Conservation (phyloP, 1,140 invertebrate genomes). For the Brachystomella parvula region DNA sequence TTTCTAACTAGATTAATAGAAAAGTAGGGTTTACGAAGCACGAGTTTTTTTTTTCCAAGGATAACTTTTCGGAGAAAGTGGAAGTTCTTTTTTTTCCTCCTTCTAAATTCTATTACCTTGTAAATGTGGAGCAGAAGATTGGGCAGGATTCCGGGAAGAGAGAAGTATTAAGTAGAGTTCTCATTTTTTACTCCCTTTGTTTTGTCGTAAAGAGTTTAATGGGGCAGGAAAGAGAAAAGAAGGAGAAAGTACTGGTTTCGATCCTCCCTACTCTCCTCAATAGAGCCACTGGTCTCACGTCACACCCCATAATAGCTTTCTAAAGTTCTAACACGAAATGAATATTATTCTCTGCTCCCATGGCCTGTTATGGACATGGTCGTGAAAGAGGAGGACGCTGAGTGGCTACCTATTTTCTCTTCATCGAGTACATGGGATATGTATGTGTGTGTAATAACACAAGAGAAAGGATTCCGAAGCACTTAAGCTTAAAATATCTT, state of each 20-base stretch:
- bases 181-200: slow-evolving; percentile 11
- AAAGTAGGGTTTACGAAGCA: background rate
- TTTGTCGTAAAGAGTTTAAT: slow-evolving; percentile 12
- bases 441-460: too few relatives aligned
- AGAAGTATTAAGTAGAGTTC: background rate
- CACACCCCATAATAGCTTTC: slow-evolving; percentile 6
- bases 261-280: too few relatives aligned
- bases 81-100: too few relatives aligned
- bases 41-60: background rate
- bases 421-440: background rate
- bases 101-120: background rate
- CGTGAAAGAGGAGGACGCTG: too few relatives aligned
- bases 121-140: slow-evolving; percentile 10
- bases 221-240: slow-evolving; percentile 1
- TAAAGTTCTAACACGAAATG: slow-evolving; percentile 5
- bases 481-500: slow-evolving; percentile 12
- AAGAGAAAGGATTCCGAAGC: background rate
- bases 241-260: too few relatives aligned
- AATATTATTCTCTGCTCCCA: background rate
- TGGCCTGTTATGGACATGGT: too few relatives aligned
- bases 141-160: background rate
- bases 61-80: too few relatives aligned
- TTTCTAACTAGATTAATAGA: slow-evolving; percentile 11
- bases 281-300: slow-evolving; percentile 1
- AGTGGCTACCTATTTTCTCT: too few relatives aligned